Evolutionary conservation across 2,888 invertebrate species (phyloP), one percentile per base, ranked within the genome.

Genomic region (Nematopogon swammerdamellus): DNA sequence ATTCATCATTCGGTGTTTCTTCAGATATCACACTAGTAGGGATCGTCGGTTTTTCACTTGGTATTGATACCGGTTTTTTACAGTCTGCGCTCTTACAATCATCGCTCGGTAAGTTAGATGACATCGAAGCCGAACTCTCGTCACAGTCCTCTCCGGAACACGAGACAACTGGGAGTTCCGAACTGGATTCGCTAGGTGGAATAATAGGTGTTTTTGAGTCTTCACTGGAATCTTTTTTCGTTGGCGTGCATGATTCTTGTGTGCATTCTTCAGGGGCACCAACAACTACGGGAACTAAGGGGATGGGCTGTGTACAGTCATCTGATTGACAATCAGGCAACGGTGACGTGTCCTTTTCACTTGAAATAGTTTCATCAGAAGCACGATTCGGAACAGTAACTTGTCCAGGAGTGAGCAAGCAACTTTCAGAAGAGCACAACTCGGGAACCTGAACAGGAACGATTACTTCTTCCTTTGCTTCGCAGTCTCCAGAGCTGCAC

Each of bases 401-500:
- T 14, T 36, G 36, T 36, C n/a, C 36, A 14, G 36, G n/a, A 14
- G 8, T 2, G 14, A 16, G 20, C 19, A 43, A 43, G 57, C 68
- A 68, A 50, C 45, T 56, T 29, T 53, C 60, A 49, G 62, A 58
- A 49, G 57, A 52, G 51, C 67, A 67, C 49, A 49, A 44, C 52
- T 57, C 54, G 47, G 59, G 25, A 17, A 50, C 47, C 44, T 47
- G 53, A 45, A 54, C 49, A 2, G 62, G 48, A 36, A 59, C 55
- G 57, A 64, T 59, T 44, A 63, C 60, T 48, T 64, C 61, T 54
- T 63, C 59, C 46, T 46, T 58, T 45, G 61, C 51, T 55, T 62
- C 57, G 57, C 75, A 76, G 56, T 71, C 63, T 46, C 67, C 66
- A 50, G 68, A 71, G 50, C 61, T 58, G 52, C 75, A 76, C 53